Percentiles rank a stretch among this genome's conserved stretches.
Conservation (phyloP, 2,797 vertebrate genomes). For the Rhabdophis nuchalis region DNA sequence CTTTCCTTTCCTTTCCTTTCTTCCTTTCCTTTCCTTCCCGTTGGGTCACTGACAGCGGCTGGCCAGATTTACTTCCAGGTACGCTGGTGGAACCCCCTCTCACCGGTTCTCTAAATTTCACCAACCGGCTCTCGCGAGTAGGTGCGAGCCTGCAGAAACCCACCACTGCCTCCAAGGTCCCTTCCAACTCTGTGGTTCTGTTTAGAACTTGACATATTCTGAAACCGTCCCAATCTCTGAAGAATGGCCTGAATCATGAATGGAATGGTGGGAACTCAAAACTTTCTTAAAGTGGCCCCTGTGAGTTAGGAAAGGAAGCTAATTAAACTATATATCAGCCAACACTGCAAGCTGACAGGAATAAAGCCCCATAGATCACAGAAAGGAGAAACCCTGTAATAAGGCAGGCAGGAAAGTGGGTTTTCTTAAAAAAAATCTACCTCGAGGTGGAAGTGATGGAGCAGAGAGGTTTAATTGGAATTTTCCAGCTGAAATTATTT, state of each 20-base stretch:
- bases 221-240: not conserved
- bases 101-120: too few relatives aligned
- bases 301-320: not conserved
- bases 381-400: not conserved
- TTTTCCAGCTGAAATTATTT: not conserved
- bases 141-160: too few relatives aligned
- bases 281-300: not conserved
- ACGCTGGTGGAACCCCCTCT: too few relatives aligned
- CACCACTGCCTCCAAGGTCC: not conserved
- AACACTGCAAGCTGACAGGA: not conserved
- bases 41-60: too few relatives aligned
- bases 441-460: not conserved
- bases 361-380: not conserved
- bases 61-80: too few relatives aligned
- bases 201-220: not conserved
- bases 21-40: too few relatives aligned
- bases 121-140: too few relatives aligned
- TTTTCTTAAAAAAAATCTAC: not conserved
- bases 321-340: slow-evolving; percentile 6
- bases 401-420: not conserved
- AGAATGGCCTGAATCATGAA: not conserved
- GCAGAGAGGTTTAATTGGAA: not conserved
- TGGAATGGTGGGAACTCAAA: not conserved
- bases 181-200: not conserved
- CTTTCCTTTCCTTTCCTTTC: too few relatives aligned